A percentile compares a stretch with the other conserved stretches of the same genome.
phyloP scores from a whole-genome alignment of 2,113 vertebrate species.

The Sylvia atricapilla region DNA sequence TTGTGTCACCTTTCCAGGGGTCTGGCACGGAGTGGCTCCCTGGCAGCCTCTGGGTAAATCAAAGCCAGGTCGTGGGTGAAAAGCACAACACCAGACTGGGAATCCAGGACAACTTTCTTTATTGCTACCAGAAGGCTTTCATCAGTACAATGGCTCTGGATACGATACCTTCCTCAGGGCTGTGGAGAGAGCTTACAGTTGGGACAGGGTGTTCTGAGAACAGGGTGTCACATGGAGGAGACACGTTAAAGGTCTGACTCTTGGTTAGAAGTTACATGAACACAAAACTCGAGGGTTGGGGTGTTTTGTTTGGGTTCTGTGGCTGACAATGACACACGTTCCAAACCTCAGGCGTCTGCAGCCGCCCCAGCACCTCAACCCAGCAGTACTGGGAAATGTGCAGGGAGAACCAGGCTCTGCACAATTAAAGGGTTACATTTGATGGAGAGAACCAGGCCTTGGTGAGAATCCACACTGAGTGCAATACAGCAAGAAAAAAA shows the following conservation, averaged over 20 bases:
- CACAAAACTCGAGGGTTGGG: constrained; percentile 36
- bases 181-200: constrained; percentile 71
- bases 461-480: constrained; percentile 7
- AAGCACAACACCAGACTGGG: background rate
- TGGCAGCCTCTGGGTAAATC: rapidly evolving
- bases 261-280: constrained; percentile 44
- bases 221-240: constrained; percentile 17
- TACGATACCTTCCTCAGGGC: constrained; percentile 73
- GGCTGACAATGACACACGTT: background rate
- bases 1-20: rapidly evolving
- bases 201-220: constrained; percentile 57
- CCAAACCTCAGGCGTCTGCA: background rate
- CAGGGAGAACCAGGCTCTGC: background rate
- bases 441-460: background rate
- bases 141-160: constrained; percentile 70
- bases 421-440: background rate
- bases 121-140: constrained; percentile 84
- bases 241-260: background rate
- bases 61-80: rapidly evolving
- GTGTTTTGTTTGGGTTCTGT: background rate
- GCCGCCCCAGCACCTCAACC: background rate
- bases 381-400: background rate
- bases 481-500: background rate
- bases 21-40: background rate
- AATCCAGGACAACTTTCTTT: constrained; percentile 80